A percentile compares a stretch with the other conserved stretches of the same genome.
Conservation (phyloP, 2,888 invertebrate genomes). For the Fissipunctia ypsillon region DNA sequence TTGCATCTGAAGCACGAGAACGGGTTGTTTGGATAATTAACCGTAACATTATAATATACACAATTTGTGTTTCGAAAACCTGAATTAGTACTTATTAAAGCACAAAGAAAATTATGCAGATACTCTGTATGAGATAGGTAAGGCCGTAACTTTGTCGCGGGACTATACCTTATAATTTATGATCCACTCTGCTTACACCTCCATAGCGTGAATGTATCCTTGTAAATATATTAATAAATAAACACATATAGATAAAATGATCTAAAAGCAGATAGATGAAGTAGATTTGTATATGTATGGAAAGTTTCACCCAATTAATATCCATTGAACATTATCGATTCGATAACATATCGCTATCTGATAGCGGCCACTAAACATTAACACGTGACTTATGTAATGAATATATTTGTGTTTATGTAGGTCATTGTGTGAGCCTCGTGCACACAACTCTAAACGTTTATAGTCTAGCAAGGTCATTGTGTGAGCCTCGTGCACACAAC, state of each 20-base stretch:
- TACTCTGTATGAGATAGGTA: not conserved
- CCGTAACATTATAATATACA: not conserved
- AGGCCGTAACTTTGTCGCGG: too few relatives aligned
- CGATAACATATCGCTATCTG: slow-evolving; percentile 41
- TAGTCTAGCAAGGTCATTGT: too few relatives aligned
- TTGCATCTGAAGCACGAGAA: not conserved
- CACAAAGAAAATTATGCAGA: too few relatives aligned
- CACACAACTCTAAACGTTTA: too few relatives aligned
- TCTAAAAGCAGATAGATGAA: slow-evolving; percentile 30
- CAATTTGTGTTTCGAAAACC: not conserved
- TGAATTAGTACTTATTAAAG: too few relatives aligned
- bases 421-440: slow-evolving; percentile 33
- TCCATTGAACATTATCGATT: slow-evolving; percentile 41
- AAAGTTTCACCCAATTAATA: slow-evolving; percentile 58
- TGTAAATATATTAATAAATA: slow-evolving; percentile 13
- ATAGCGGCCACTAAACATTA: slow-evolving; percentile 34
- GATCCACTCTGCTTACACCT: not conserved
- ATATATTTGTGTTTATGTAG: slow-evolving; percentile 38
- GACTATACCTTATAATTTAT: too few relatives aligned
- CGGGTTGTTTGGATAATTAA: not conserved
- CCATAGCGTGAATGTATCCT: slow-evolving; percentile 9
- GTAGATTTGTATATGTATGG: slow-evolving; percentile 34
- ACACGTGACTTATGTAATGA: slow-evolving; percentile 55
- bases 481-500: too few relatives aligned
- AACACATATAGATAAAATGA: not conserved